Base-by-base conservation (phyloP, 2,888 invertebrate genomes). In the Saturnia pavonia region DNA sequence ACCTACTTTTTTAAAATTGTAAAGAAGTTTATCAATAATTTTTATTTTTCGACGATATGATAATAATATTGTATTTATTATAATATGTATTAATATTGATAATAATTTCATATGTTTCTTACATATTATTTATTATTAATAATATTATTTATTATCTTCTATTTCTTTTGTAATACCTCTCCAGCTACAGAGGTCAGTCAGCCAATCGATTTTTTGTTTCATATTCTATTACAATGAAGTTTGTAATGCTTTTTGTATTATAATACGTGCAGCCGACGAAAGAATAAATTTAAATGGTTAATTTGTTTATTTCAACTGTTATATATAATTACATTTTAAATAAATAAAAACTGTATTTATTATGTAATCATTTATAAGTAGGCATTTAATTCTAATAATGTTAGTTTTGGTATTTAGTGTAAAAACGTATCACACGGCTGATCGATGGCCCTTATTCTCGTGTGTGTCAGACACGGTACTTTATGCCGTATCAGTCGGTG, bases 401-500 rank as follows among this genome's bases (percentile, higher is more conserved):
- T 48, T 48, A 22, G 2, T 22, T 54, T 22, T 22, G 7, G 22
- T n/a, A 54, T 1, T 22, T 9, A 22, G 22, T 54, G 9, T 22
- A 22, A 54, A 54, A 34, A 34, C 16, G 34, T 72, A 78, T 85
- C 80, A 78, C 73, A 70, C 70, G 79, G 84, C 74, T 71, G 70
- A 77, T 82, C 81, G 69, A 57, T 16, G 45, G 69, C 34, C 69
- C 34, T 51, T 43, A 72, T 16, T 67, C 75, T 78, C 87, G 71
- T 81, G 81, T 85, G 75, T 72, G 72, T 73, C 82, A 73, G 73
- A 80, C 82, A 79, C 79, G 79, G 85, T 89, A 88, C 87, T 91
- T 93, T 92, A 92, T 90, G 87, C 86, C 88, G 88, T 92, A 93
- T 94, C 92, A 91, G 92, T 88, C 89, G 91, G 89, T 92, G 90